Evolutionary conservation across 1,140 invertebrate genomes (phyloP), one percentile per base, ranked within the genome.

Genomic region (Episyrphus balteatus): DNA sequence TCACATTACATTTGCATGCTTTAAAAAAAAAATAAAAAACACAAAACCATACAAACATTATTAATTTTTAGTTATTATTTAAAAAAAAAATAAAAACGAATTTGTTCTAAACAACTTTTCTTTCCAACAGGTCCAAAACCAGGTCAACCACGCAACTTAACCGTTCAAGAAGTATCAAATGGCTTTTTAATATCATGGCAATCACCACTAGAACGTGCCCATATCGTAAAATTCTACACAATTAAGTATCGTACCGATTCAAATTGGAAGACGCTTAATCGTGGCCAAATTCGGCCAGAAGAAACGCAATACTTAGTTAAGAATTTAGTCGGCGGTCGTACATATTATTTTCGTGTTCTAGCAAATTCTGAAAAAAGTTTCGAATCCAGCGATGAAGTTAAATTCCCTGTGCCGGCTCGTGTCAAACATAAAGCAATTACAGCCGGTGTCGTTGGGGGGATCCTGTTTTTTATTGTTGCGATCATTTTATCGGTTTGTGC

Each of bases 401-500:
- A 86, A 70, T 90, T 86, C 71, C 79, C 86, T 36, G 85, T 93
- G 53, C 88, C 88, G 51, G 84, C 86, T 45, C 76, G 87, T 53
- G 86, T 91, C 45, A 91, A 90, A 70, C 86, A 90, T 74, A 90
- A 91, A 78, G 89, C 88, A 49, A 91, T 92, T 67, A 92, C 88
- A 51, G 89, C 90, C 54, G 90, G 90, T 37, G 86, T 94, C 51
- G 90, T 94, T 44, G 92, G 91, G 55, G 91, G 91, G 52, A 88
- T 96, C 60, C 77, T 95, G 56, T 94, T 95, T 76, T 94, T 94
- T 79, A 90, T 94, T 61, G 89, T 93, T 58, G 90, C 91, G 65
- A 93, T 95, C 70, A 94, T 94, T 66, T 78, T 94, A 58, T 92
- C 90, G 51, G 86, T 95, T 61, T 94, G 91, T 77, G 88, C 89